Evolutionary conservation across 2,113 vertebrate genomes (phyloP).

Genomic region (Sarotherodon lohbergeri): DNA sequence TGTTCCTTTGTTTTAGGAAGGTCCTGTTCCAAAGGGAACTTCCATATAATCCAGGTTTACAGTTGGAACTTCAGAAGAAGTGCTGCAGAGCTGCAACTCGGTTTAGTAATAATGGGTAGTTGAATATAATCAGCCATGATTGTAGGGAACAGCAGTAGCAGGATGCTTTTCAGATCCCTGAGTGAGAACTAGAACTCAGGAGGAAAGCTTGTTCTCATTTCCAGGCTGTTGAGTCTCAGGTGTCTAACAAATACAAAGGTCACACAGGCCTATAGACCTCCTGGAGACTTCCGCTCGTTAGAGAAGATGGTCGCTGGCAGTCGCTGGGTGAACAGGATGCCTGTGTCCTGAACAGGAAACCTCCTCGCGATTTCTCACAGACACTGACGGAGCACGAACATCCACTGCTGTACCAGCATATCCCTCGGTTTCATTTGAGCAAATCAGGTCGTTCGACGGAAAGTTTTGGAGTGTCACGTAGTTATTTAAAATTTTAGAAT

Average conservation of each 20-base stretch:
- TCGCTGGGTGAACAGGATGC: not conserved
- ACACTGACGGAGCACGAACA: not conserved
- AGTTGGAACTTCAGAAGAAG: not conserved
- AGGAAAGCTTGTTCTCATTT: not conserved
- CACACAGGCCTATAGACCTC: not conserved
- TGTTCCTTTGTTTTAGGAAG: not conserved
- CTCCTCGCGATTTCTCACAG: not conserved
- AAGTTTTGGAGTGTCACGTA: not conserved
- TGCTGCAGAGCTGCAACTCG: not conserved
- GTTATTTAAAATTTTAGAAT: not conserved
- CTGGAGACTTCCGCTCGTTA: accelerated
- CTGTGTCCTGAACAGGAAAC: not conserved
- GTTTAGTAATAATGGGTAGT: not conserved
- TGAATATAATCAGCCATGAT: not conserved
- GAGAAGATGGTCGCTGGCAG: not conserved
- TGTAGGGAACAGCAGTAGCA: not conserved
- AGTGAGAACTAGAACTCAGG: not conserved
- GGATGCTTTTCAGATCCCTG: not conserved
- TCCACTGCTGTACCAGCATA: accelerated
- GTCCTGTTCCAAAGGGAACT: not conserved
- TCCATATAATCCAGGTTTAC: not conserved
- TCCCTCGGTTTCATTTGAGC: not conserved
- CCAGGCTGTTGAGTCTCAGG: not conserved
- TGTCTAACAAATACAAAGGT: not conserved
- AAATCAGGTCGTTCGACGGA: accelerated